These are phyloP conservation scores for Drosophila nigromelanica DNA, from an alignment of 1,140 invertebrate genomes.

Conservation along the genomic window DNA sequence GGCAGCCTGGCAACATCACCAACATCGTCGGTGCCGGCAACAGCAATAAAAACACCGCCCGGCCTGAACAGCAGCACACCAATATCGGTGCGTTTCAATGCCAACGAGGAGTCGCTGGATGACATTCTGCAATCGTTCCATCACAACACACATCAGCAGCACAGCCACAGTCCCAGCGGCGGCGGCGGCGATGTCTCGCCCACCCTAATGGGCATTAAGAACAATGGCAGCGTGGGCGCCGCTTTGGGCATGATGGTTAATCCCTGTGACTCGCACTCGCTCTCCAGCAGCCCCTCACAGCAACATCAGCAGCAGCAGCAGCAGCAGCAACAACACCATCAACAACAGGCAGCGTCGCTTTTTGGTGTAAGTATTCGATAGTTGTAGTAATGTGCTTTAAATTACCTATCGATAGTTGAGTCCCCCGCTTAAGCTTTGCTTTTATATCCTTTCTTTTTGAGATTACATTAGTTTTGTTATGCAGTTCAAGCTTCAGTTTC, in stretches of 20 bases:
- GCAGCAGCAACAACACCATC: slow-evolving; percentile 43
- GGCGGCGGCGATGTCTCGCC: slow-evolving; percentile 63
- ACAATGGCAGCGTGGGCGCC: slow-evolving; percentile 56
- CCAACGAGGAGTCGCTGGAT: slow-evolving; percentile 80
- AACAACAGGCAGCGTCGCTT: slow-evolving; percentile 51
- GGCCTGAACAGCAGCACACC: slow-evolving; percentile 68
- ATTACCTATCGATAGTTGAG: neutral
- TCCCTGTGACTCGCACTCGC: slow-evolving; percentile 61
- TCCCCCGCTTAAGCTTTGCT: neutral
- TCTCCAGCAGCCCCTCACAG: slow-evolving; percentile 77
- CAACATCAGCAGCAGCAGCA: slow-evolving; percentile 48
- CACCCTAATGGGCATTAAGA: slow-evolving; percentile 62
- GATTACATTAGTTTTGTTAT: neutral
- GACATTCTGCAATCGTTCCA: slow-evolving; percentile 80
- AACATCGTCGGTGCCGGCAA: slow-evolving; percentile 53
- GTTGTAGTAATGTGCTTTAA: too few relatives aligned
- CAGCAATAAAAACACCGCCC: slow-evolving; percentile 52
- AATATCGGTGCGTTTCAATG: slow-evolving; percentile 80
- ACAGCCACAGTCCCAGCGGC: slow-evolving; percentile 61
- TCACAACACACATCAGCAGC: slow-evolving; percentile 51
- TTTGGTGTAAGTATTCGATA: slow-evolving; percentile 59
- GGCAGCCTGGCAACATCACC: slow-evolving; percentile 59
- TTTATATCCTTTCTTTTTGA: neutral
- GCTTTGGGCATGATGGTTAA: slow-evolving; percentile 62
- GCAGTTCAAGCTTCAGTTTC: neutral